Evolutionary conservation across 2,888 invertebrate genomes (phyloP).

Genomic region (Hartigia nigra): DNA sequence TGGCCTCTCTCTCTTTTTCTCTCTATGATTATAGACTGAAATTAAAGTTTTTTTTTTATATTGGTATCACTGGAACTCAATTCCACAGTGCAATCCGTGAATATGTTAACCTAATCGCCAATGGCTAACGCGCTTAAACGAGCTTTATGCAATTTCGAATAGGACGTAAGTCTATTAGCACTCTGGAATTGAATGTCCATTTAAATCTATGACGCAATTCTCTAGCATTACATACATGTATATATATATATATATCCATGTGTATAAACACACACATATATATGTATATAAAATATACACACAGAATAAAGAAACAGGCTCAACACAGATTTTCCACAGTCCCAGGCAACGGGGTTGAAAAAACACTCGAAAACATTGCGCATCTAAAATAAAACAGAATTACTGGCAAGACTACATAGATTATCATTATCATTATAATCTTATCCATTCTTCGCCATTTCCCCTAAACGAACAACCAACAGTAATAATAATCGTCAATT

Average conservation of each 20-base stretch:
- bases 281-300: constrained; percentile 2
- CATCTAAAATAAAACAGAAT: constrained; percentile 4
- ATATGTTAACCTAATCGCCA: neutral
- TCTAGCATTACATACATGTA: neutral
- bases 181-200: neutral
- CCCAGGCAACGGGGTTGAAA: constrained; percentile 14
- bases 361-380: constrained; percentile 5
- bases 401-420: neutral
- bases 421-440: neutral
- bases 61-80: neutral
- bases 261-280: constrained; percentile 6
- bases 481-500: neutral
- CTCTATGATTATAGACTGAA: neutral
- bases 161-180: neutral
- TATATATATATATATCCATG: neutral
- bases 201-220: constrained; percentile 4
- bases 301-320: constrained; percentile 9
- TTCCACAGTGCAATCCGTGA: neutral
- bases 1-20: constrained; percentile 11
- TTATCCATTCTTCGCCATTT: neutral
- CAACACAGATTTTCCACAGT: constrained; percentile 9
- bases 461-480: neutral
- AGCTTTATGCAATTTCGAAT: neutral
- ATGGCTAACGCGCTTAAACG: neutral
- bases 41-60: neutral